A percentile compares a stretch with the other conserved stretches of the same genome.
phyloP scores from a whole-genome alignment of 1,140 invertebrate genomes.

The Hormaphis cornu region DNA sequence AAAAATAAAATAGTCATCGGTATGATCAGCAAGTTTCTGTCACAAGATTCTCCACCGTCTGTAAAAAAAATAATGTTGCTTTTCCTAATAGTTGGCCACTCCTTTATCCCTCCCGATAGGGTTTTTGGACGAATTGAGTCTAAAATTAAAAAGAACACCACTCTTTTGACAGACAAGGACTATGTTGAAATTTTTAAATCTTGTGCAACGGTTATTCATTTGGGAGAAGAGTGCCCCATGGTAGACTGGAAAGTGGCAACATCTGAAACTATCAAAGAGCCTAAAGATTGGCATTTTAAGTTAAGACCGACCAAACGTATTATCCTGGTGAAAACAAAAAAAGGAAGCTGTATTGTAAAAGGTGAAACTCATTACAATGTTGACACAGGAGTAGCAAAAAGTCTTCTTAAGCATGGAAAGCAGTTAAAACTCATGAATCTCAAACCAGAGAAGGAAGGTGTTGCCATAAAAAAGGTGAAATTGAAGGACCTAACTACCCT shows the following conservation, averaged over 20 bases:
- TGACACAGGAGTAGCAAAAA: background rate
- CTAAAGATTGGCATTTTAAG: constrained; percentile 33
- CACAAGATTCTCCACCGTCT: constrained; percentile 34
- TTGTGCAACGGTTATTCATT: constrained; percentile 31
- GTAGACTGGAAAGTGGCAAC: constrained; percentile 31
- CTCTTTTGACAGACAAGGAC: constrained; percentile 32
- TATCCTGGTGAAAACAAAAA: constrained; percentile 24
- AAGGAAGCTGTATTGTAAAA: constrained; percentile 26
- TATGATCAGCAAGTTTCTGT: constrained; percentile 37
- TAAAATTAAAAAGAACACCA: constrained; percentile 35
- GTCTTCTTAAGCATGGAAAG: background rate
- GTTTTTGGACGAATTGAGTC: constrained; percentile 40
- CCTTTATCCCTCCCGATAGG: constrained; percentile 39
- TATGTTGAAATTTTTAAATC: constrained; percentile 28
- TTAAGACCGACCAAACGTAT: constrained; percentile 34
- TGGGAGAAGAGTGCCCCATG: constrained; percentile 2
- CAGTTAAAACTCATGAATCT: background rate
- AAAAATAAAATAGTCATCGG: constrained; percentile 40
- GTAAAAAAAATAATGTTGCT: constrained; percentile 35
- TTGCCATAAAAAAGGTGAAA: background rate
- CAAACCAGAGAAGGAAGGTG: background rate
- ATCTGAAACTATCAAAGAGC: background rate
- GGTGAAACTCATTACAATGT: constrained; percentile 1
- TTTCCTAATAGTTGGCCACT: constrained; percentile 38
- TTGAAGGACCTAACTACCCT: background rate